These are phyloP conservation scores for Cephalopachus bancanus DNA, from an alignment of 2,797 vertebrate species.

Conservation along the genomic window DNA sequence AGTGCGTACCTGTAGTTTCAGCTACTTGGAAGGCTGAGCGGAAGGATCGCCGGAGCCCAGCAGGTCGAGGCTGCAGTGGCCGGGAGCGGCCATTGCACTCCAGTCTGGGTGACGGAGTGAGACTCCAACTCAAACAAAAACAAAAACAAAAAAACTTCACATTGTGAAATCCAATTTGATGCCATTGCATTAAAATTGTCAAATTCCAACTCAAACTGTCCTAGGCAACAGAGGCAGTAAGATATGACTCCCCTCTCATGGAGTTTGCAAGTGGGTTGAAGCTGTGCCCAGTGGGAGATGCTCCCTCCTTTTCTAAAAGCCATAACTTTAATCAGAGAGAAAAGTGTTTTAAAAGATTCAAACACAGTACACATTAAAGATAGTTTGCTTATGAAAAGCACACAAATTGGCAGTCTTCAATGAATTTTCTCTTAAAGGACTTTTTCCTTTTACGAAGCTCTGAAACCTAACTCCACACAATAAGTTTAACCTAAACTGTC, in stretches of 20 bases:
- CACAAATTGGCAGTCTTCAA: conserved; percentile 13
- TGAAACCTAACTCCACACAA: neutral
- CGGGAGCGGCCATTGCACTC: too few relatives aligned
- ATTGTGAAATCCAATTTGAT: neutral
- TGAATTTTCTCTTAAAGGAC: conserved; percentile 57
- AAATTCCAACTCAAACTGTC: neutral
- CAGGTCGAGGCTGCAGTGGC: too few relatives aligned
- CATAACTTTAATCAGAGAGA: neutral
- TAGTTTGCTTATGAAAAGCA: conserved; percentile 38
- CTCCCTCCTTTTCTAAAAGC: neutral
- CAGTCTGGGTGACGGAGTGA: too few relatives aligned
- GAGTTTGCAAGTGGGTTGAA: neutral
- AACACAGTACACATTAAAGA: conserved; percentile 15
- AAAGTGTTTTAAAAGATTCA: neutral
- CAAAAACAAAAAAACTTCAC: neutral
- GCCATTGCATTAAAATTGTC: neutral
- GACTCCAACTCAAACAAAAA: neutral
- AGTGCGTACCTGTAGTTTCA: too few relatives aligned
- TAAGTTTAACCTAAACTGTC: conserved; percentile 49
- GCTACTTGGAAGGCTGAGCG: too few relatives aligned
- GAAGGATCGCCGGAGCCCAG: too few relatives aligned
- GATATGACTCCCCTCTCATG: neutral
- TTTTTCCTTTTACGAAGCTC: conserved; percentile 29
- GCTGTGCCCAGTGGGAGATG: neutral
- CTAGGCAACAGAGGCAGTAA: neutral